Evolutionary conservation across 2,888 invertebrate species (phyloP), one percentile per base, ranked within the genome.

Genomic region (Phyto melanocephala): DNA sequence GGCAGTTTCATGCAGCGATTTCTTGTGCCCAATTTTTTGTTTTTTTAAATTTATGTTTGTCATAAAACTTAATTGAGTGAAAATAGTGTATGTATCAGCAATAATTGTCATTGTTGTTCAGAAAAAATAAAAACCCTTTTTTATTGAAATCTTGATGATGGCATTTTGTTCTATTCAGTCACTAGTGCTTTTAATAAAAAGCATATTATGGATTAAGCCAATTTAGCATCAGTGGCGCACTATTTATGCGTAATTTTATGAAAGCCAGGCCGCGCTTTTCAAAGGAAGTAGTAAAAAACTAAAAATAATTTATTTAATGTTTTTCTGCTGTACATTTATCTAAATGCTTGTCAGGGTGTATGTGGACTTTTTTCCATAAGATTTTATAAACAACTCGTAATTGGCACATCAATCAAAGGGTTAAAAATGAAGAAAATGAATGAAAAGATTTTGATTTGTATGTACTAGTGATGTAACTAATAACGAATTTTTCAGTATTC

Each of bases 31-130:
- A 28, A 75, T n/a, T 56, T 81, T 74, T 68, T 42, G 67, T 52
- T 60, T 63, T 62, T 79, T 72, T 35, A 76, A 82, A 82, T 82
- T 82, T 79, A 82, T 82, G 82, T 82, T 65, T 71, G 45, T 76
- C 82, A 70, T 82, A 76, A 82, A 82, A 82, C 79, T 82, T 82
- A 82, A 79, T 82, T 82, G 82, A 82, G 82, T 82, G 82, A 79
- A 82, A 82, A 82, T 79, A 71, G 70, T 82, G 75, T 65, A 22
- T 75, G 67, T 60, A 75, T 82, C 82, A 82, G 82, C 79, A 76
- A 79, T 82, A 82, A 79, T 82, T 79, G 78, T 79, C 65, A 67
- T 82, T 71, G 60, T 60, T 75, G 79, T 82, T 82, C 71, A 82
- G 67, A 65, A 70, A 63, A n/a, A n/a, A 82, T 67, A 60, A 63